Evolutionary conservation across 2,797 vertebrate genomes (phyloP).

Genomic region (Astyanax mexicanus): DNA sequence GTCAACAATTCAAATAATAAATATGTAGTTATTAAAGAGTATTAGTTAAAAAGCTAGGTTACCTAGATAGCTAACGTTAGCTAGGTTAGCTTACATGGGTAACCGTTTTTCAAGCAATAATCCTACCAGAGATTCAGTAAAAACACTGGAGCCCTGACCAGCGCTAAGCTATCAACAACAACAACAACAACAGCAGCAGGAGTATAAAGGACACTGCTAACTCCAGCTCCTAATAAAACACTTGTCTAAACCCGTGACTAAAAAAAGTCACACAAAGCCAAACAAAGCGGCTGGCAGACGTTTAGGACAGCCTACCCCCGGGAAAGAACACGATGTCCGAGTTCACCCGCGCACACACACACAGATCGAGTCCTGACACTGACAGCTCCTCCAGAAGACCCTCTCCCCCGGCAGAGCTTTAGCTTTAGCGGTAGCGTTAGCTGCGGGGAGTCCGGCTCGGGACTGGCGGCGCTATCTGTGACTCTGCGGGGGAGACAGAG

Average conservation of each 20-base stretch:
- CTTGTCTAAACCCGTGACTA: not conserved
- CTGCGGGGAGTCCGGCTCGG: not conserved
- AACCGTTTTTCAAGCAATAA: too few relatives aligned
- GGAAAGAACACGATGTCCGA: not conserved
- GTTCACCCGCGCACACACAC: too few relatives aligned
- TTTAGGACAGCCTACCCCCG: not conserved
- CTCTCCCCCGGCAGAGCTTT: not conserved
- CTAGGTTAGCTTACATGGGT: too few relatives aligned
- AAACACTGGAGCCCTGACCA: not conserved
- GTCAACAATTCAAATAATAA: too few relatives aligned
- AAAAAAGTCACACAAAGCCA: not conserved
- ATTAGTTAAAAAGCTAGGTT: too few relatives aligned
- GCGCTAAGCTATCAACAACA: not conserved
- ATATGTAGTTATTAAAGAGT: too few relatives aligned
- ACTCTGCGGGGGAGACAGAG: conserved; percentile 25
- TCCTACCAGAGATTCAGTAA: too few relatives aligned
- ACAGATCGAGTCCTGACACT: not conserved
- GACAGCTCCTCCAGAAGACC: not conserved
- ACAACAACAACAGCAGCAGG: too few relatives aligned
- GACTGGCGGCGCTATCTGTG: not conserved
- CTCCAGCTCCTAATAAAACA: not conserved
- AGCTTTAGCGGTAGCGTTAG: conserved; percentile 1
- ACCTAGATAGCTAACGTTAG: too few relatives aligned
- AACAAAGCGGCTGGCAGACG: not conserved
- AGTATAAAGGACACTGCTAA: not conserved